phyloP scores from a whole-genome alignment of 2,113 vertebrate genomes.

The Petaurus breviceps region DNA sequence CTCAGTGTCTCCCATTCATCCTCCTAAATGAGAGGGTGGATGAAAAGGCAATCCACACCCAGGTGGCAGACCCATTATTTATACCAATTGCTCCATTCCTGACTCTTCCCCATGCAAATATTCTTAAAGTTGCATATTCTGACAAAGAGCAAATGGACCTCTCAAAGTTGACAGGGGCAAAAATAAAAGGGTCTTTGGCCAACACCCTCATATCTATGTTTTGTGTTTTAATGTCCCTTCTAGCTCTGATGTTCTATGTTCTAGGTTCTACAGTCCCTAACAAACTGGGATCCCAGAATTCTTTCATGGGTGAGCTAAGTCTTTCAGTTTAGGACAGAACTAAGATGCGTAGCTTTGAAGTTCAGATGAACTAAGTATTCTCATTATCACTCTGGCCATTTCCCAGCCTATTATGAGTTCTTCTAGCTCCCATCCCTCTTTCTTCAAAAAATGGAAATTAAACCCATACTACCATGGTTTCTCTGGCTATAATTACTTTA shows the following conservation, averaged over 20 bases:
- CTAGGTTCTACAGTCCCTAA: background rate
- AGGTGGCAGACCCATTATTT: background rate
- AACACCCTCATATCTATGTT: background rate
- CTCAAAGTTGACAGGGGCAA: background rate
- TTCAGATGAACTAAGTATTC: background rate
- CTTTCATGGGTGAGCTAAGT: background rate
- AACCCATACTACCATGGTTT: background rate
- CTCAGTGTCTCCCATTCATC: background rate
- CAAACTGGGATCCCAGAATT: background rate
- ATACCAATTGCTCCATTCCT: background rate
- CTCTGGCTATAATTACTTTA: background rate
- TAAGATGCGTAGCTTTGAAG: background rate
- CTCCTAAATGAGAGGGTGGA: background rate
- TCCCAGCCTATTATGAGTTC: background rate
- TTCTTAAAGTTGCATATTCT: background rate
- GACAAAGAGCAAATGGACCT: background rate
- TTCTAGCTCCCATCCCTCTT: background rate
- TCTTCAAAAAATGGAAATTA: background rate
- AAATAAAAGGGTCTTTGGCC: background rate
- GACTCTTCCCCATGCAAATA: background rate
- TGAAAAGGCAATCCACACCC: background rate
- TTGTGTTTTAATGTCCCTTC: background rate
- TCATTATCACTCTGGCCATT: background rate
- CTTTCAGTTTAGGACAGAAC: background rate
- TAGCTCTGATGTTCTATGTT: background rate